Conservation (phyloP, 2,888 invertebrate genomes). For the Callinectes sapidus region DNA sequence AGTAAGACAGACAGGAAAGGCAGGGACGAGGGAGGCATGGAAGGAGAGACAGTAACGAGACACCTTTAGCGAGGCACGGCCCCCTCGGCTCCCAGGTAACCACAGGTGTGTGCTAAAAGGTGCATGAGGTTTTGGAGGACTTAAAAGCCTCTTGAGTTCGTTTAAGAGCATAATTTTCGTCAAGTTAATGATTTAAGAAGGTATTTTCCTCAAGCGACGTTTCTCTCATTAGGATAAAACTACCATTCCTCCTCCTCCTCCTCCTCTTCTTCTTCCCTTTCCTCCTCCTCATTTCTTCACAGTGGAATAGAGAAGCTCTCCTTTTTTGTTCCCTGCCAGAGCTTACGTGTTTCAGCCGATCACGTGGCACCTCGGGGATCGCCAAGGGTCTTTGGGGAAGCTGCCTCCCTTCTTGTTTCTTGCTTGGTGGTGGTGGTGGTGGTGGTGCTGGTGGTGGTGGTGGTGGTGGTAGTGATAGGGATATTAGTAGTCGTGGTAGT, state of each 20-base stretch:
- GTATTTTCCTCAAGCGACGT: constrained; percentile 14
- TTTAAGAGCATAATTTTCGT: constrained; percentile 30
- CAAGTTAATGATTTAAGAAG: constrained; percentile 35
- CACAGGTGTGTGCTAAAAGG: constrained; percentile 28
- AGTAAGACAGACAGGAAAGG: background rate
- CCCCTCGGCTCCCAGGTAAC: constrained; percentile 16
- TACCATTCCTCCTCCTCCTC: background rate
- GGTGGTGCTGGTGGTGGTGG: background rate
- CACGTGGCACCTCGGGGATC: background rate
- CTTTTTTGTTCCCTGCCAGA: background rate
- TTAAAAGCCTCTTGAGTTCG: constrained; percentile 24
- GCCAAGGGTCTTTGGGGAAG: background rate
- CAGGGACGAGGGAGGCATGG: background rate
- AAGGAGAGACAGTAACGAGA: constrained; percentile 21
- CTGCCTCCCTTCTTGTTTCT: background rate
- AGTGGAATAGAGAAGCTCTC: background rate
- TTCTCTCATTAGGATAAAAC: constrained; percentile 21
- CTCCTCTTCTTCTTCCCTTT: background rate
- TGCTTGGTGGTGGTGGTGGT: background rate
- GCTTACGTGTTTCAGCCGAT: background rate
- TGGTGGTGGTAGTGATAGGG: background rate
- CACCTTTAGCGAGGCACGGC: background rate
- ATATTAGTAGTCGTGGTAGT: background rate
- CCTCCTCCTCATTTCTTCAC: background rate
- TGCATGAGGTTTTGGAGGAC: constrained; percentile 29